phyloP scores from a whole-genome alignment of 2,888 invertebrate species.

The Tillus elongatus region DNA sequence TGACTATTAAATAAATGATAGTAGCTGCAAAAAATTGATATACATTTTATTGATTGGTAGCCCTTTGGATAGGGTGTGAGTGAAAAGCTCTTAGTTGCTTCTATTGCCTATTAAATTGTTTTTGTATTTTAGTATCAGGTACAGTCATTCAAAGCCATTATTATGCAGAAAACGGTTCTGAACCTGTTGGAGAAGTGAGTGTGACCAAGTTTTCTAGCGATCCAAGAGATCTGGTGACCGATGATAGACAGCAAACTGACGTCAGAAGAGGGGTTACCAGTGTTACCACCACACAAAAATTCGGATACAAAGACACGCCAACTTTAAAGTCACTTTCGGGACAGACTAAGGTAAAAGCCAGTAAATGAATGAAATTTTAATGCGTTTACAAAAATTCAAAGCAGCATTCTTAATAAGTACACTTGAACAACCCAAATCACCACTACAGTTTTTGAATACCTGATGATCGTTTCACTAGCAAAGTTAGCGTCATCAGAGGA shows the following conservation, averaged over 20 bases:
- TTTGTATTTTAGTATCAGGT: conserved; percentile 59
- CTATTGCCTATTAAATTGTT: conserved; percentile 14
- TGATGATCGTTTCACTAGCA: no score
- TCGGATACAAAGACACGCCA: conserved; percentile 37
- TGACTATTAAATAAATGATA: no score
- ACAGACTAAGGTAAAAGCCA: conserved; percentile 26
- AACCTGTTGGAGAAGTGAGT: conserved; percentile 59
- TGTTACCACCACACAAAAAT: conserved; percentile 40
- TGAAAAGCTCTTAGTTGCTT: conserved; percentile 2
- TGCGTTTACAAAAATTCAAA: no score
- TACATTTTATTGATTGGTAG: no score
- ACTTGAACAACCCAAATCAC: no score
- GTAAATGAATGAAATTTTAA: no score
- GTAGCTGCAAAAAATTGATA: no score
- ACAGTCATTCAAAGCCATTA: conserved; percentile 59
- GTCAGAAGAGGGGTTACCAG: conserved; percentile 32
- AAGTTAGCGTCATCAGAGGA: no score
- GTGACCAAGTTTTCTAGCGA: conserved; percentile 62
- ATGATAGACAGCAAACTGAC: conserved; percentile 23
- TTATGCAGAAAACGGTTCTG: conserved; percentile 59
- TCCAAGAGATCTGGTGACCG: conserved; percentile 45
- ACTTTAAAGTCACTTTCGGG: conserved; percentile 30
- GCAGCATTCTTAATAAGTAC: no score
- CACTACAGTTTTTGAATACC: no score
- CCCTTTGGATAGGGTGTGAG: no score